Evolutionary conservation across 2,113 vertebrate species (phyloP).

Genomic region (Lutjanus erythropterus): DNA sequence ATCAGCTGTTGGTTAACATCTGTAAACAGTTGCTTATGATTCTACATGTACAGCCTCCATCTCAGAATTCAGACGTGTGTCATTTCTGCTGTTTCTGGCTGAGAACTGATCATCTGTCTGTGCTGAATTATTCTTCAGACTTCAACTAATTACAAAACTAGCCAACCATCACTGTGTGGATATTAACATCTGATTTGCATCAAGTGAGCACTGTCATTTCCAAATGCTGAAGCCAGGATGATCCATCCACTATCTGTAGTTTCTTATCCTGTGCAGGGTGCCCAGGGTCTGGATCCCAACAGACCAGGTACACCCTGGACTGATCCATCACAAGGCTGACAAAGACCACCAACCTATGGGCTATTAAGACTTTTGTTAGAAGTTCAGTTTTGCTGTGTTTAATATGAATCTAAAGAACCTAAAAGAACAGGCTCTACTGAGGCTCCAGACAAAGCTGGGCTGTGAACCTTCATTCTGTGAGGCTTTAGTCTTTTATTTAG

Average conservation of each 20-base stretch:
- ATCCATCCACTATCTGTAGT: not conserved
- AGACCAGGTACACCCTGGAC: too few relatives aligned
- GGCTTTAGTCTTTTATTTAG: too few relatives aligned
- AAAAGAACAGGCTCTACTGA: too few relatives aligned
- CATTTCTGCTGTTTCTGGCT: not conserved
- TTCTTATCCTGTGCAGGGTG: not conserved
- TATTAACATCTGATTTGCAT: not conserved
- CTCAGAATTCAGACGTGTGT: not conserved
- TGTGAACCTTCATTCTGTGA: too few relatives aligned
- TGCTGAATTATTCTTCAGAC: not conserved
- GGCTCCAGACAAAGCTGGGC: too few relatives aligned
- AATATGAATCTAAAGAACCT: too few relatives aligned
- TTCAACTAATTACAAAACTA: not conserved
- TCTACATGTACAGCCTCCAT: not conserved
- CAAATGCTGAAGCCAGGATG: not conserved
- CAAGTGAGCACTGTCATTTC: not conserved
- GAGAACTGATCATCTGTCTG: not conserved
- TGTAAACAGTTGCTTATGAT: not conserved
- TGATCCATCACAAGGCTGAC: too few relatives aligned
- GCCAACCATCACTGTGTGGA: not conserved
- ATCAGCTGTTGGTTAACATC: not conserved
- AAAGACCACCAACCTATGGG: too few relatives aligned
- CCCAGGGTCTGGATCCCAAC: not conserved
- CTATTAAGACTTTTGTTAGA: too few relatives aligned
- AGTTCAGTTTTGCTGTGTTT: too few relatives aligned